Conservation (phyloP, 2,797 vertebrate genomes). For the Rhinella marina region DNA sequence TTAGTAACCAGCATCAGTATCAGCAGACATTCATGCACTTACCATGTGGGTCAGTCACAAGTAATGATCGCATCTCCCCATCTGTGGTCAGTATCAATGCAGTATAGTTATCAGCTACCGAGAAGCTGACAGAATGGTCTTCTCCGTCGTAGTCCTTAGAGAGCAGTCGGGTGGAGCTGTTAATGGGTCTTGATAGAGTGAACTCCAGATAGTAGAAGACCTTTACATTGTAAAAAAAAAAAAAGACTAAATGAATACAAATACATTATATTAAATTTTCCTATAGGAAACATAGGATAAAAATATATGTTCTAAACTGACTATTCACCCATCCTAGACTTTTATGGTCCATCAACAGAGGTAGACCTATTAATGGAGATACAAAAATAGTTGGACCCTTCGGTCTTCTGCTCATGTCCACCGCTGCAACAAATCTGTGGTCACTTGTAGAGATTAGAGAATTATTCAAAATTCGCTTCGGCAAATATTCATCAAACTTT, state of each 20-base stretch:
- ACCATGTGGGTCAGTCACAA: conserved; percentile 7
- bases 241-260: too few species aligned
- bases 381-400: not conserved
- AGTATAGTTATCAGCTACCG: conserved; percentile 7
- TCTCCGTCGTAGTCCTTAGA: not conserved
- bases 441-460: too few species aligned
- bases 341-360: too few species aligned
- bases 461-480: too few species aligned
- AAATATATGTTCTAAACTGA: too few species aligned
- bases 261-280: too few species aligned
- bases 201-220: conserved; percentile 43
- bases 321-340: too few species aligned
- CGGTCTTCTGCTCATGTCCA: not conserved
- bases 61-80: not conserved
- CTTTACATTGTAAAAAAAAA: not conserved
- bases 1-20: not conserved
- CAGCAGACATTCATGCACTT: not conserved
- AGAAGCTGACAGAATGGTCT: conserved; percentile 1
- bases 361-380: too few species aligned
- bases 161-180: conserved; percentile 11
- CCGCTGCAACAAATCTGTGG: not conserved
- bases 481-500: too few species aligned
- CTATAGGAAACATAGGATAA: too few species aligned
- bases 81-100: conserved; percentile 33
- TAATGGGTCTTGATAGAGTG: conserved; percentile 31